A percentile compares a stretch with the other conserved stretches of the same genome.
Conservation (phyloP, 2,797 vertebrate species). For the Argya squamiceps region DNA sequence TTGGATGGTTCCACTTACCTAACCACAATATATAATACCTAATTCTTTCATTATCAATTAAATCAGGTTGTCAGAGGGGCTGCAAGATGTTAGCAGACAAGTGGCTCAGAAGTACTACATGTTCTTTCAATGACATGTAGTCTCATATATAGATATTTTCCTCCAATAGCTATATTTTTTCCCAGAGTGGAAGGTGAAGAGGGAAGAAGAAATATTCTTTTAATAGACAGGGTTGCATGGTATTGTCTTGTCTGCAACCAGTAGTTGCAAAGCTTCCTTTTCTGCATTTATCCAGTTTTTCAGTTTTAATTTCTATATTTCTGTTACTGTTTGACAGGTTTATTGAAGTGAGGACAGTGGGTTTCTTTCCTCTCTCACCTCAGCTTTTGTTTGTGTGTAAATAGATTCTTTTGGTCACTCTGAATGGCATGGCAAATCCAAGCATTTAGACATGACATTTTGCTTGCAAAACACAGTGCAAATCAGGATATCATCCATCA, state of each 20-base stretch:
- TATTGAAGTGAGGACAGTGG: background rate
- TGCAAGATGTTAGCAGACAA: background rate
- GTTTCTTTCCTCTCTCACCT: background rate
- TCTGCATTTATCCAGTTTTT: background rate
- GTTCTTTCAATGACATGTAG: background rate
- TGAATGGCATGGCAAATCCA: background rate
- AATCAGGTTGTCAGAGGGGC: background rate
- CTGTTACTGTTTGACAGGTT: background rate
- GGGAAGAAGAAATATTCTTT: background rate
- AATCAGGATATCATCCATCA: background rate
- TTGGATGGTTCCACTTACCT: conserved; percentile 48
- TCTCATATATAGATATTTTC: background rate
- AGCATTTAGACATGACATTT: background rate
- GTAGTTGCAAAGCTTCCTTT: background rate
- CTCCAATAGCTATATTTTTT: background rate
- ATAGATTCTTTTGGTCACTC: background rate
- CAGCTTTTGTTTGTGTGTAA: background rate
- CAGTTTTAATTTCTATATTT: background rate
- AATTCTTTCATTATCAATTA: conserved; percentile 24
- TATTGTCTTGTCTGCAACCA: background rate
- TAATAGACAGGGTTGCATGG: background rate
- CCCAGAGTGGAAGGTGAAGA: background rate
- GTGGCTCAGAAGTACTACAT: background rate
- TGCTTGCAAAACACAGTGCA: background rate
- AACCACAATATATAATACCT: background rate